These are phyloP conservation scores for Silurus aristotelis DNA, from an alignment of 2,797 vertebrate genomes.

Conservation along the genomic window DNA sequence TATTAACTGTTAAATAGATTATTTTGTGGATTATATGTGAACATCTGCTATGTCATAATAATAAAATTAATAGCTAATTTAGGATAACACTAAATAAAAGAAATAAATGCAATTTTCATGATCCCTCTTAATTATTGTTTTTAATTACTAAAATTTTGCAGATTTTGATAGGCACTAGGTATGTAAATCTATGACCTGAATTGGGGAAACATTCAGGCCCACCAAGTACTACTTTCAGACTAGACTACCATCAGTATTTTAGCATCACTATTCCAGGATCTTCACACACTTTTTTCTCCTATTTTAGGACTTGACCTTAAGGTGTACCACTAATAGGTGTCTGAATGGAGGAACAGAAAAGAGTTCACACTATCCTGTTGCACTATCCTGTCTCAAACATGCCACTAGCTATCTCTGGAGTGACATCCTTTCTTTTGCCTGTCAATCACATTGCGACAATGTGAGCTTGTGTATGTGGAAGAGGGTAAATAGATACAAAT, in stretches of 20 bases:
- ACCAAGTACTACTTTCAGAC: neutral
- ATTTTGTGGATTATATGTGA: too few species aligned
- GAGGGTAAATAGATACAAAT: neutral
- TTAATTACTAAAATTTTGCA: too few species aligned
- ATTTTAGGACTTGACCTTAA: neutral
- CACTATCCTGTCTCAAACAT: neutral
- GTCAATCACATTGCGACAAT: neutral
- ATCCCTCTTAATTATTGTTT: too few species aligned
- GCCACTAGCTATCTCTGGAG: neutral
- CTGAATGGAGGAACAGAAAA: neutral
- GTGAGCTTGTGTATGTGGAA: neutral
- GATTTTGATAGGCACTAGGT: too few species aligned
- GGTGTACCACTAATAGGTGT: neutral
- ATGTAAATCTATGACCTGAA: too few species aligned
- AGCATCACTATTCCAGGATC: neutral
- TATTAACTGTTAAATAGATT: too few species aligned
- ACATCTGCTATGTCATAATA: too few species aligned
- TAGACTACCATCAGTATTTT: neutral
- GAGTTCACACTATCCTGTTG: neutral
- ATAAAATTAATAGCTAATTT: too few species aligned
- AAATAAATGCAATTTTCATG: too few species aligned
- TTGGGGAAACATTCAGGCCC: neutral
- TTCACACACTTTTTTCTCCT: neutral
- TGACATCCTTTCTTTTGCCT: too few species aligned
- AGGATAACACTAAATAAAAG: too few species aligned